A percentile compares a stretch with the other conserved stretches of the same genome.
phyloP scores from a whole-genome alignment of 2,113 vertebrate genomes.

The Elgaria multicarinata region DNA sequence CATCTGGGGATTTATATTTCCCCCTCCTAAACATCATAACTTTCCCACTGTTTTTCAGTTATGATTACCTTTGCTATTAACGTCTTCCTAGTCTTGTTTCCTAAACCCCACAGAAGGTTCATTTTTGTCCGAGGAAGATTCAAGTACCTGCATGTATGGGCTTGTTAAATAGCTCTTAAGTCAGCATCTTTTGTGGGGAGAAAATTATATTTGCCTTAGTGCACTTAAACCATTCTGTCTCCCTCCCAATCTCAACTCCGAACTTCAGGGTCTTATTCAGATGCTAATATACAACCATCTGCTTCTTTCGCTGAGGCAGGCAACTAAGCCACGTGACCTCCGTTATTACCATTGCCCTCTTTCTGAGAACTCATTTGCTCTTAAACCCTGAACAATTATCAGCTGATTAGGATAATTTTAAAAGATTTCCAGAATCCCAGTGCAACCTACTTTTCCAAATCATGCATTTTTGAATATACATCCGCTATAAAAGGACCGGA shows the following conservation, averaged over 20 bases:
- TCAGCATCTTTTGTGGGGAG: neutral
- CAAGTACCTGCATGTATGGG: neutral
- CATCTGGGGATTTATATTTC: neutral
- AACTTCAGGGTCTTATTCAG: constrained; percentile 48
- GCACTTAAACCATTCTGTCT: neutral
- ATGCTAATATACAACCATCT: constrained; percentile 66
- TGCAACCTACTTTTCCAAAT: constrained; percentile 20
- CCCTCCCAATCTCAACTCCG: neutral
- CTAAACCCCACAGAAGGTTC: neutral
- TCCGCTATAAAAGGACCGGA: neutral
- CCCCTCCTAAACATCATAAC: neutral
- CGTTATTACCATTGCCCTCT: constrained; percentile 65
- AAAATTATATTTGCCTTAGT: neutral
- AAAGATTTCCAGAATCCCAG: neutral
- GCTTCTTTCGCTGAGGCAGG: constrained; percentile 49
- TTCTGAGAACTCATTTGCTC: constrained; percentile 56
- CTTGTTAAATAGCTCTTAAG: constrained; percentile 12
- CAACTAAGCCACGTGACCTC: constrained; percentile 56
- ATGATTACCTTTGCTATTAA: neutral
- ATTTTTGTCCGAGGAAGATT: neutral
- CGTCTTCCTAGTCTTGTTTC: neutral
- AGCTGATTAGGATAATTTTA: constrained; percentile 30
- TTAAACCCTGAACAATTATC: constrained; percentile 42
- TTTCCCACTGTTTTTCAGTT: neutral
- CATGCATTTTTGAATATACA: neutral